These are phyloP conservation scores for Rhynchotus rufescens DNA, from an alignment of 2,797 vertebrate species.

Conservation along the genomic window DNA sequence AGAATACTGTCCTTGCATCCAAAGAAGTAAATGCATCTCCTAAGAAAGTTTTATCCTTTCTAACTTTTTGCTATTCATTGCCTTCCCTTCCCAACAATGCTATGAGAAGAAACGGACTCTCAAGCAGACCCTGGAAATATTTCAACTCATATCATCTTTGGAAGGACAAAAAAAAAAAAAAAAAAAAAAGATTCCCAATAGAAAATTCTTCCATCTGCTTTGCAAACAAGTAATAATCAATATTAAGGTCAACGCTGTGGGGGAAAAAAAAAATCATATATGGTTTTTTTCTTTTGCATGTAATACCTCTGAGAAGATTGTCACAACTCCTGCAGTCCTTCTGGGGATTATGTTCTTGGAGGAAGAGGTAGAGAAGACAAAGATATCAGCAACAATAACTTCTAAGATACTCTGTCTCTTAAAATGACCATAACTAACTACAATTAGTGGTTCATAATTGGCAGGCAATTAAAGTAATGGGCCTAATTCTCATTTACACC, in stretches of 20 bases:
- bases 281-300: not conserved
- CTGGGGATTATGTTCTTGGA: not conserved
- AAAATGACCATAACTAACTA: not conserved
- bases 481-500: not conserved
- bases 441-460: not conserved
- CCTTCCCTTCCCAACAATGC: not conserved
- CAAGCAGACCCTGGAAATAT: not conserved
- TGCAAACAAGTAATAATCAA: not conserved
- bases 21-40: not conserved
- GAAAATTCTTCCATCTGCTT: not conserved
- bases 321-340: not conserved
- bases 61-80: not conserved
- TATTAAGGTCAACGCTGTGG: not conserved
- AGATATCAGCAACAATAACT: not conserved
- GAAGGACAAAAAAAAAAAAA: not conserved
- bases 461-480: not conserved
- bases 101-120: not conserved
- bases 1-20: not conserved
- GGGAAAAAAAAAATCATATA: not conserved
- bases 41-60: not conserved
- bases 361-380: not conserved
- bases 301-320: not conserved
- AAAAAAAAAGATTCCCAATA: not conserved
- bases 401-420: not conserved
- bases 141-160: not conserved